Conservation (phyloP, 2,888 invertebrate genomes). For the Toxonevra muliebris region DNA sequence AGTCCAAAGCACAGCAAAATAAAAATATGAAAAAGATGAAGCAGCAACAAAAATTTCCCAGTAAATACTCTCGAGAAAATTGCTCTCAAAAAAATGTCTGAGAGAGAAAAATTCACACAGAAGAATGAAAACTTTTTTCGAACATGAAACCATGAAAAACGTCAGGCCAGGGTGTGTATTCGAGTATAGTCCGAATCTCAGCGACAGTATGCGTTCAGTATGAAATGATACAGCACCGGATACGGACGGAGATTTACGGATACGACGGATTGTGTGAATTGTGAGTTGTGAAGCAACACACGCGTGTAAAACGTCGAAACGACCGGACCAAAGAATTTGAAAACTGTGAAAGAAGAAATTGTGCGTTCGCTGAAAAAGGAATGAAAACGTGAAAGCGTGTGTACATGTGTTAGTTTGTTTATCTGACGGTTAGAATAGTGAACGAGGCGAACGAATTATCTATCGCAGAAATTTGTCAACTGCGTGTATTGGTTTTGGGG, state of each 20-base stretch:
- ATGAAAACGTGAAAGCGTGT: too few relatives aligned
- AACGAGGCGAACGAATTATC: too few relatives aligned
- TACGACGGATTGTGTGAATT: slow-evolving; percentile 29
- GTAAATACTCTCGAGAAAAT: slow-evolving; percentile 16
- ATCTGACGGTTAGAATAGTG: too few relatives aligned
- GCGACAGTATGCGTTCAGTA: slow-evolving; percentile 41
- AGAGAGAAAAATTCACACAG: slow-evolving; percentile 1
- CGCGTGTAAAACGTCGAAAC: slow-evolving; percentile 2
- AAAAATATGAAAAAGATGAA: neutral
- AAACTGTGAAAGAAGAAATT: neutral
- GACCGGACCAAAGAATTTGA: neutral
- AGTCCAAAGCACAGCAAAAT: neutral
- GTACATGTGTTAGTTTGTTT: too few relatives aligned
- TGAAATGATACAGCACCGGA: slow-evolving; percentile 49
- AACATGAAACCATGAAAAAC: slow-evolving; percentile 25
- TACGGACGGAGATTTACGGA: slow-evolving; percentile 44
- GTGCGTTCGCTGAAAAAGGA: too few relatives aligned
- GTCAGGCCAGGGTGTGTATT: slow-evolving; percentile 2
- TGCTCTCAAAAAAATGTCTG: slow-evolving; percentile 1
- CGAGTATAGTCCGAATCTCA: slow-evolving; percentile 19
- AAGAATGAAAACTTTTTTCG: slow-evolving; percentile 16
- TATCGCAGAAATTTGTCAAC: too few relatives aligned
- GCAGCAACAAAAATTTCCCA: slow-evolving; percentile 27
- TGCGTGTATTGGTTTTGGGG: too few relatives aligned
- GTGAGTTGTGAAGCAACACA: slow-evolving; percentile 29